These are phyloP conservation scores for Nebria ingens DNA, from an alignment of 1,140 invertebrate genomes.

Conservation along the genomic window DNA sequence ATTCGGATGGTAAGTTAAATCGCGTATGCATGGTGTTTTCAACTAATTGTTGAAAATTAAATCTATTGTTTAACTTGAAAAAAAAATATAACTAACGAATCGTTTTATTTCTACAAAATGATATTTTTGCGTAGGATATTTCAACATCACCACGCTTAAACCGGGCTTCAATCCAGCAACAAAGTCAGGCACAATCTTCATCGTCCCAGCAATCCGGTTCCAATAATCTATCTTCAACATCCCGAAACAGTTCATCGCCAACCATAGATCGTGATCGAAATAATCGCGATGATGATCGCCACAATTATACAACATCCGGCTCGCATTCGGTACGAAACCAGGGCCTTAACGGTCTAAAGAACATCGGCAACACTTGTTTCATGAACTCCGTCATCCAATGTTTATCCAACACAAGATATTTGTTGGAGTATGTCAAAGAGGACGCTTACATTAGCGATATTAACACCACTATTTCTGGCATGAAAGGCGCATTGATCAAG, in stretches of 20 bases:
- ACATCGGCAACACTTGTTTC: slow-evolving; percentile 94
- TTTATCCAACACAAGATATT: slow-evolving; percentile 72
- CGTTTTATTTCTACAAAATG: neutral
- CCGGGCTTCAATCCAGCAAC: neutral
- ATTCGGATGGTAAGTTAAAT: neutral
- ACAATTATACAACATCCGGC: neutral
- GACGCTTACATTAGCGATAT: slow-evolving; percentile 59
- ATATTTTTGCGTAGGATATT: slow-evolving; percentile 7
- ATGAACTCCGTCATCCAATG: slow-evolving; percentile 97
- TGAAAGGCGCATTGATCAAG: slow-evolving; percentile 74
- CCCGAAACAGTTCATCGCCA: neutral
- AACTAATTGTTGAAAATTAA: neutral
- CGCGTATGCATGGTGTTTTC: neutral
- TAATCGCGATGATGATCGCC: neutral
- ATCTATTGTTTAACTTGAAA: too few relatives aligned
- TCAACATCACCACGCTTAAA: slow-evolving; percentile 9
- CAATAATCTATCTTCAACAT: neutral
- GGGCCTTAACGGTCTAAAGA: slow-evolving; percentile 78
- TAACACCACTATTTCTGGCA: slow-evolving; percentile 65
- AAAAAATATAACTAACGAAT: too few relatives aligned
- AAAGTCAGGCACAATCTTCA: neutral
- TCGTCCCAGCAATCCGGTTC: neutral
- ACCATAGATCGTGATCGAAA: neutral
- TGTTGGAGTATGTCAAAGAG: slow-evolving; percentile 63
- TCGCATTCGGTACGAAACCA: slow-evolving; percentile 15